Percentiles rank a stretch among this genome's conserved stretches.
Evolutionary conservation across 1,140 invertebrate species (phyloP).

Genomic region (Drosophila ananassae): DNA sequence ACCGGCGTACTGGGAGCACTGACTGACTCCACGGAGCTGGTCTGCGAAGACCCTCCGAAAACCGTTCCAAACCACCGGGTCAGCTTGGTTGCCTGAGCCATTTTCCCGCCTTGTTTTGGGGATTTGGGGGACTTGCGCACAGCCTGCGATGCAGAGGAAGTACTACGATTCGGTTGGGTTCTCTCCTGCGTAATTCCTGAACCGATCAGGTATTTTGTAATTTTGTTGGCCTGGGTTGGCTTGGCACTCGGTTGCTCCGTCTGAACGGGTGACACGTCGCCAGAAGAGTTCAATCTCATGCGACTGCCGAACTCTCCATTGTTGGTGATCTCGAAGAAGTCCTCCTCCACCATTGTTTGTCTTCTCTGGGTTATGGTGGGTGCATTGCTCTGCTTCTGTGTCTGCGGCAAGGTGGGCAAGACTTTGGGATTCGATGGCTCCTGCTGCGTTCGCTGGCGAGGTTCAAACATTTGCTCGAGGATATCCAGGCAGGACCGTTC

Average conservation of each 20-base stretch:
- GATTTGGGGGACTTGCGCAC: constrained; percentile 69
- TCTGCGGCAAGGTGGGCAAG: constrained; percentile 43
- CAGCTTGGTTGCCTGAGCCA: constrained; percentile 72
- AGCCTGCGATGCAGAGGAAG: constrained; percentile 11
- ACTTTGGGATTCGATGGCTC: constrained; percentile 25
- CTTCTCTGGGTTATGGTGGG: constrained; percentile 17
- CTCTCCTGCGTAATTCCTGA: constrained; percentile 48
- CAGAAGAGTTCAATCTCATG: constrained; percentile 62
- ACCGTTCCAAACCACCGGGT: constrained; percentile 74
- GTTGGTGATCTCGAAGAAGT: constrained; percentile 79
- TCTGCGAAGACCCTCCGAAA: constrained; percentile 15
- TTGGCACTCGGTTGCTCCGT: constrained; percentile 32
- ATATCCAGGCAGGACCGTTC: constrained; percentile 76
- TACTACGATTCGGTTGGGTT: constrained; percentile 18
- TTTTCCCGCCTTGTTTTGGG: constrained; percentile 19
- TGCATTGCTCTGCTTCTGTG: constrained; percentile 13
- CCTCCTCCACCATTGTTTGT: constrained; percentile 59
- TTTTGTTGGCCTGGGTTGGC: constrained; percentile 70
- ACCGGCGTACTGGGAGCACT: constrained; percentile 57
- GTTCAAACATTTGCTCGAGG: constrained; percentile 75
- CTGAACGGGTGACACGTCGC: constrained; percentile 72
- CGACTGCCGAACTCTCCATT: constrained; percentile 79
- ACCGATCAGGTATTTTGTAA: constrained; percentile 77
- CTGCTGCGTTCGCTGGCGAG: constrained; percentile 20
- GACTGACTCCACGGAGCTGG: constrained; percentile 40